A percentile compares a stretch with the other conserved stretches of the same genome.
Evolutionary conservation across 2,888 invertebrate genomes (phyloP).

Genomic region (Endomychus coccineus): DNA sequence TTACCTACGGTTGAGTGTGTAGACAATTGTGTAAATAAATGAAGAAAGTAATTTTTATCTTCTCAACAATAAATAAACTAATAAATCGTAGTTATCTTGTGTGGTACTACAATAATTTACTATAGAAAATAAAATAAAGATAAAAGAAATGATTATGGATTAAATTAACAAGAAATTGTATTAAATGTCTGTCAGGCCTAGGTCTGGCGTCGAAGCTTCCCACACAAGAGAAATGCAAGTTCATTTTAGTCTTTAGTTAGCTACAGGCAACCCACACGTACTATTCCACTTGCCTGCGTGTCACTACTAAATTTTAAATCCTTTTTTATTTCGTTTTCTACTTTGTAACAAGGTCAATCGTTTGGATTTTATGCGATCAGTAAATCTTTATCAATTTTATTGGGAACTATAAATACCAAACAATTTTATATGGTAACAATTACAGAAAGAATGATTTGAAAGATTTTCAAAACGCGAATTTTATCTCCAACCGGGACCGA

Average conservation of each 20-base stretch:
- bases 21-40: too few relatives aligned
- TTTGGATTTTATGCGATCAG: too few relatives aligned
- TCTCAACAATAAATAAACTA: too few relatives aligned
- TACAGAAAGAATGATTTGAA: too few relatives aligned
- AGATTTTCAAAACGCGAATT: too few relatives aligned
- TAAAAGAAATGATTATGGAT: conserved; percentile 30
- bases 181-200: conserved; percentile 23
- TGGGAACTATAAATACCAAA: too few relatives aligned
- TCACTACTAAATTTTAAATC: conserved; percentile 16
- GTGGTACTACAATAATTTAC: conserved; percentile 22
- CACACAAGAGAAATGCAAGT: conserved; percentile 16
- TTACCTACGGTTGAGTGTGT: too few relatives aligned
- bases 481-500: too few relatives aligned
- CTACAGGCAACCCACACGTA: conserved; percentile 13
- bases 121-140: conserved; percentile 25
- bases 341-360: conserved; percentile 12
- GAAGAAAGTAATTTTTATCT: too few relatives aligned
- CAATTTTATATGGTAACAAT: too few relatives aligned
- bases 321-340: conserved; percentile 12
- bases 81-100: conserved; percentile 12
- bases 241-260: conserved; percentile 16
- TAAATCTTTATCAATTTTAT: too few relatives aligned
- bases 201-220: conserved; percentile 23
- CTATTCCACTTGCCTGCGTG: conserved; percentile 15
- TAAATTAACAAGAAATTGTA: conserved; percentile 29